Conservation (phyloP, 2,888 invertebrate genomes). For the Galerucella pusilla region DNA sequence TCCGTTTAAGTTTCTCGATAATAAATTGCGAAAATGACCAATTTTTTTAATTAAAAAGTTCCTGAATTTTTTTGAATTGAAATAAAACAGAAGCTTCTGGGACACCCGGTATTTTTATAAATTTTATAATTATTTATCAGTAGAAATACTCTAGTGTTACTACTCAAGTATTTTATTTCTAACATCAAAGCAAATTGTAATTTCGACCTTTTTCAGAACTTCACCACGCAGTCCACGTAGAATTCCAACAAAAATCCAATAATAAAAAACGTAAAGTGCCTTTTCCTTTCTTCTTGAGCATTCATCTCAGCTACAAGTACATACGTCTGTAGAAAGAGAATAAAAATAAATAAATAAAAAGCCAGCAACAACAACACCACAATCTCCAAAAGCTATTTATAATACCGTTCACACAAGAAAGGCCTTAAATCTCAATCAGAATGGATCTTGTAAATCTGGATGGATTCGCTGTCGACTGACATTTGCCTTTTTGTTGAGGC, state of each 20-base stretch:
- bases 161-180: too few species aligned
- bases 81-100: too few species aligned
- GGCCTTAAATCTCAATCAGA: conserved; percentile 33
- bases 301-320: conserved; percentile 33
- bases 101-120: too few species aligned
- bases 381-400: conserved; percentile 30
- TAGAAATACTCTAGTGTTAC: too few species aligned
- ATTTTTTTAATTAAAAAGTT: too few species aligned
- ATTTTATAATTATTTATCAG: too few species aligned
- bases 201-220: background rate
- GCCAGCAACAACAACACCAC: conserved; percentile 9
- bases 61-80: too few species aligned
- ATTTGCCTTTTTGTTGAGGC: conserved; percentile 24
- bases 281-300: conserved; percentile 21
- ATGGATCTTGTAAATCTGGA: conserved; percentile 27
- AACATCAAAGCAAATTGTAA: conserved; percentile 5
- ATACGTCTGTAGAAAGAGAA: conserved; percentile 22
- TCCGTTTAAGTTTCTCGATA: too few species aligned
- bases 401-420: conserved; percentile 32
- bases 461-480: conserved; percentile 31
- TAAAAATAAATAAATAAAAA: conserved; percentile 24
- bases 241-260: conserved; percentile 21
- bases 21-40: too few species aligned
- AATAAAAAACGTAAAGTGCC: conserved; percentile 17
- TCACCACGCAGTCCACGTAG: conserved; percentile 17